Evolutionary conservation across 2,113 vertebrate genomes (phyloP).

Genomic region (Macquaria australasica): DNA sequence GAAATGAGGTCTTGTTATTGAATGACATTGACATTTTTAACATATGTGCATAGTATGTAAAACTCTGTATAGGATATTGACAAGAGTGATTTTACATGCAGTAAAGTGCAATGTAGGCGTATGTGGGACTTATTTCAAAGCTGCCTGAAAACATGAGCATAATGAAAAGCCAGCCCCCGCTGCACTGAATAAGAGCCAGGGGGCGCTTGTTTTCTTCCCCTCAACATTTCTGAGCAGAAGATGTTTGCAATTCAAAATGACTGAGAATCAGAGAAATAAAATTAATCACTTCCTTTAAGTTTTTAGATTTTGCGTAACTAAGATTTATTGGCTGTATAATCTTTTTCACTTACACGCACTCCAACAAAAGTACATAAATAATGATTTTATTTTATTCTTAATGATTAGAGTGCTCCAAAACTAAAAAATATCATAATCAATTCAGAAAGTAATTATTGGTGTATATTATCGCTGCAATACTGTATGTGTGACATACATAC

Average conservation of each 20-base stretch:
- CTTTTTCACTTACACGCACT: background rate
- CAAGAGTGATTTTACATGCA: constrained; percentile 8
- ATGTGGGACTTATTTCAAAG: constrained; percentile 42
- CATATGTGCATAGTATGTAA: constrained; percentile 29
- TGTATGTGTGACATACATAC: no score
- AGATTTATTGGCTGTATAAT: background rate
- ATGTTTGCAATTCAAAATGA: background rate
- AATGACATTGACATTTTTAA: constrained; percentile 44
- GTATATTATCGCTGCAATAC: background rate
- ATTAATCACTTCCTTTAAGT: background rate
- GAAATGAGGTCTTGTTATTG: constrained; percentile 41
- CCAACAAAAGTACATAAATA: background rate
- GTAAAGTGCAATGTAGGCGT: constrained; percentile 26
- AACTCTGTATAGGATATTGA: constrained; percentile 16
- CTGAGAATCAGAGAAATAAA: background rate
- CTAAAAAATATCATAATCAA: background rate
- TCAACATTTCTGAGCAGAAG: background rate
- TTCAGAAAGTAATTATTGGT: background rate
- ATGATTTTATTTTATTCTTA: no score
- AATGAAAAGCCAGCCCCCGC: constrained; percentile 2
- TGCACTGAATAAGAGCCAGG: background rate
- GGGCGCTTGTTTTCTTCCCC: background rate
- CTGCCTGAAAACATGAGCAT: constrained; percentile 31
- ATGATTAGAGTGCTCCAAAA: background rate
- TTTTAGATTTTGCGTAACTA: background rate